A percentile compares a stretch with the other conserved stretches of the same genome.
phyloP scores from a whole-genome alignment of 2,113 vertebrate genomes.

The Lophius piscatorius region DNA sequence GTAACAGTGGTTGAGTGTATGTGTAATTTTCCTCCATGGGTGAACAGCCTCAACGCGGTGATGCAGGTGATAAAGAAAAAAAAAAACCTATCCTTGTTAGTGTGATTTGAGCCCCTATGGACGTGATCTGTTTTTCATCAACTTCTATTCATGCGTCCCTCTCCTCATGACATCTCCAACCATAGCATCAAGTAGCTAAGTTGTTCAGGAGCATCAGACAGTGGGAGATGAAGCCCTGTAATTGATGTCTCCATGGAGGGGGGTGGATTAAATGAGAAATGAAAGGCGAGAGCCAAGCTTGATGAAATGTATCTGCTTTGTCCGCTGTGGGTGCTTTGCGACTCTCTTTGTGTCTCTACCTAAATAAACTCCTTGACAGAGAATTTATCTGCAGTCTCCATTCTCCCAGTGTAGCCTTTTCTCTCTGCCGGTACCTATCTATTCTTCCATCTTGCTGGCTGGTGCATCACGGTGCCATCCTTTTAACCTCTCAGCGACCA shows the following conservation, averaged over 20 bases:
- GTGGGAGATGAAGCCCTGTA: slow-evolving; percentile 54
- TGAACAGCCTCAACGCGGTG: slow-evolving; percentile 1
- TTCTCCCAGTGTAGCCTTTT: slow-evolving; percentile 8
- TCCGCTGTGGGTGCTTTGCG: slow-evolving; percentile 17
- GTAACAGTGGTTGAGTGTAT: slow-evolving; percentile 29
- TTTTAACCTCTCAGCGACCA: slow-evolving; percentile 21
- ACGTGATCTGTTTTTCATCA: slow-evolving; percentile 62
- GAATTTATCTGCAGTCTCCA: slow-evolving; percentile 19
- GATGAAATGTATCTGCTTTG: slow-evolving; percentile 58
- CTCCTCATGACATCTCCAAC: slow-evolving; percentile 47
- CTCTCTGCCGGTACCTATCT: slow-evolving; percentile 11
- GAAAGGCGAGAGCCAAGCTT: slow-evolving; percentile 38
- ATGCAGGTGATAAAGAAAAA: slow-evolving; percentile 43
- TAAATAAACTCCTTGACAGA: slow-evolving; percentile 41
- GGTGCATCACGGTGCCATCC: slow-evolving; percentile 7
- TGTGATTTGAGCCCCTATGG: slow-evolving; percentile 41
- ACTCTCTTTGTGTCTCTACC: slow-evolving; percentile 7
- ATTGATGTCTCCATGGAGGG: slow-evolving; percentile 55
- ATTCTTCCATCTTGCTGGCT: slow-evolving; percentile 10
- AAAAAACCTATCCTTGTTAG: slow-evolving; percentile 48
- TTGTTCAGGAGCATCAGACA: slow-evolving; percentile 45
- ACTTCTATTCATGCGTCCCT: slow-evolving; percentile 30
- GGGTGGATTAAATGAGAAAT: slow-evolving; percentile 56
- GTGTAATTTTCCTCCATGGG: slow-evolving; percentile 26
- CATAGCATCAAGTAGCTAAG: slow-evolving; percentile 64